phyloP scores from a whole-genome alignment of 1,140 invertebrate genomes.

The Plectrocnemia conspersa region DNA sequence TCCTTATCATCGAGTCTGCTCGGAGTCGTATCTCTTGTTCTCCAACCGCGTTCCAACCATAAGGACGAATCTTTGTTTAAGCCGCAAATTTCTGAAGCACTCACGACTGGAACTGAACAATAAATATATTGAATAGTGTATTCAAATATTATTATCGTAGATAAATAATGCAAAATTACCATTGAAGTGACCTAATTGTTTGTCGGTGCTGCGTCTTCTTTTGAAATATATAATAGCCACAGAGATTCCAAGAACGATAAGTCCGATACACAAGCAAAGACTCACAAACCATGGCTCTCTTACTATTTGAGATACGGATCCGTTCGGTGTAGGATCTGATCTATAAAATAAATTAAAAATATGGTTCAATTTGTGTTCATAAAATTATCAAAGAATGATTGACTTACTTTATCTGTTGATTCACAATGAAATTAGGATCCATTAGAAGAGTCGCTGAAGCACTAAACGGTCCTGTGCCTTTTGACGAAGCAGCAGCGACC shows the following conservation, averaged over 20 bases:
- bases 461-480: constrained; percentile 58
- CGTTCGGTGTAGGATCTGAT: constrained; percentile 24
- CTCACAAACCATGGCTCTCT: constrained; percentile 65
- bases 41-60: constrained; percentile 61
- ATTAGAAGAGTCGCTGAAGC: constrained; percentile 51
- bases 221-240: constrained; percentile 37
- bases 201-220: constrained; percentile 47
- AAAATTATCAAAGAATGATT: no score
- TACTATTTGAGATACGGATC: constrained; percentile 38
- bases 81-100: constrained; percentile 41
- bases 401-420: constrained; percentile 33
- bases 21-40: constrained; percentile 45
- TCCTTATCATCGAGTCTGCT: constrained; percentile 48
- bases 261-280: constrained; percentile 58
- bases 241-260: constrained; percentile 55
- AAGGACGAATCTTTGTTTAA: constrained; percentile 56
- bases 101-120: constrained; percentile 46
- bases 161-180: constrained; percentile 29
- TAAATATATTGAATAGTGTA: neutral
- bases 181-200: constrained; percentile 51
- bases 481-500: constrained; percentile 60
- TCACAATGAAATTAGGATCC: constrained; percentile 49
- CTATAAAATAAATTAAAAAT: constrained; percentile 18
- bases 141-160: neutral
- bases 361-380: constrained; percentile 6